Evolutionary conservation across 2,113 vertebrate genomes (phyloP).

Genomic region (Pycnonotus jocosus): DNA sequence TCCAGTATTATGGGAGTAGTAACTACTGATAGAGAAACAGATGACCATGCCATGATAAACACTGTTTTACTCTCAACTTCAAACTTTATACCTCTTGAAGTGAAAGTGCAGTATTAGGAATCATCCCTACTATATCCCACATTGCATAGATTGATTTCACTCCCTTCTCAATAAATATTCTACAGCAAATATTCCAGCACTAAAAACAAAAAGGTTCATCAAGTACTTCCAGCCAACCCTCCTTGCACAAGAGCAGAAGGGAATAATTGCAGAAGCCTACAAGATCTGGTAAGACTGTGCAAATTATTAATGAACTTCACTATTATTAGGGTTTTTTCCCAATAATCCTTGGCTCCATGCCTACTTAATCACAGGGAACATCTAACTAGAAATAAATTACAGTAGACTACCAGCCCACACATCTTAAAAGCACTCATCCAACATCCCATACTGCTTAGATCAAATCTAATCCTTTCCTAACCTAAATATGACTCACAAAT

Average conservation of each 20-base stretch:
- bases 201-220: neutral
- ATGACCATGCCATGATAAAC: neutral
- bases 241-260: neutral
- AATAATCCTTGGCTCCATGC: neutral
- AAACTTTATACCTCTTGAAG: neutral
- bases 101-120: neutral
- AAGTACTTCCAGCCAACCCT: neutral
- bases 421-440: neutral
- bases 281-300: neutral
- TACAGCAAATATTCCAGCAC: neutral
- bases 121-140: neutral
- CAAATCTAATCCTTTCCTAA: neutral
- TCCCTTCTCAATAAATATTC: neutral
- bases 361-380: neutral
- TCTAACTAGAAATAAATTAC: neutral
- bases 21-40: neutral
- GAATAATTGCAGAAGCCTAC: neutral
- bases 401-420: neutral
- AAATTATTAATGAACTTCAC: neutral
- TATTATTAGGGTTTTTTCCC: neutral
- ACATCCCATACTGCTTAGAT: neutral
- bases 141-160: neutral
- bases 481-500: neutral
- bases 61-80: neutral
- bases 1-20: neutral